Evolutionary conservation across 2,113 vertebrate genomes (phyloP), one percentile per base, ranked within the genome.

Genomic region (Catharus bicknelli): DNA sequence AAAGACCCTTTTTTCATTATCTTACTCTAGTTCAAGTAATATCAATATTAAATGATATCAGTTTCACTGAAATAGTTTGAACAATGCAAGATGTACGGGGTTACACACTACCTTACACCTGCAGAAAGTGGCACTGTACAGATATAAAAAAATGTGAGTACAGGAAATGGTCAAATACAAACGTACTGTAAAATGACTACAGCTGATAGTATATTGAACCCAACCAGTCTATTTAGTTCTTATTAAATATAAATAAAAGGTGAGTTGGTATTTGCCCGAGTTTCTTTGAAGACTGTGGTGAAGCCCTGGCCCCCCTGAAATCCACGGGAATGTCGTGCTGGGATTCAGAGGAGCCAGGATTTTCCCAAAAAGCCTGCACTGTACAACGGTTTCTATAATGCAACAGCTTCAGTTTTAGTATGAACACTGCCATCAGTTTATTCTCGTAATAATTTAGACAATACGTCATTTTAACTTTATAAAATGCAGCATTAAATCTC

Each of bases 11-110:
- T 94, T 90, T 95, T 96, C 97, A 96, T 98, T 97, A 97, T 94
- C 97, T 98, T 98, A 97, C 95, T 97, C 97, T 98, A 98, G 93
- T 98, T 98, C 98, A 98, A 98, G 98, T 98, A 98, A 98, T 97
- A 97, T 94, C 97, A 97, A 97, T 97, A 96, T 97, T 97, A 94
- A 98, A 97, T 97, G 97, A 96, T 96, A 97, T 91, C 53, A 14
- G 90, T 96, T 97, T 97, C 95, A 98, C 96, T 95, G 97, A 97
- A 98, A 97, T 97, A 97, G 93, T 95, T 95, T 88, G 86, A 96
- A 95, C 72, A 27, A 98, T 97, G 97, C 95, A 95, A 98, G 97
- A 97, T 97, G 97, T 97, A 96, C 96, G 97, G 95, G 96, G 90
- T 97, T 95, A 97, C 95, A 97, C 95, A 59, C 97, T 97, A 97